Base-by-base conservation (phyloP, 2,113 vertebrate species). In the Petaurus breviceps region DNA sequence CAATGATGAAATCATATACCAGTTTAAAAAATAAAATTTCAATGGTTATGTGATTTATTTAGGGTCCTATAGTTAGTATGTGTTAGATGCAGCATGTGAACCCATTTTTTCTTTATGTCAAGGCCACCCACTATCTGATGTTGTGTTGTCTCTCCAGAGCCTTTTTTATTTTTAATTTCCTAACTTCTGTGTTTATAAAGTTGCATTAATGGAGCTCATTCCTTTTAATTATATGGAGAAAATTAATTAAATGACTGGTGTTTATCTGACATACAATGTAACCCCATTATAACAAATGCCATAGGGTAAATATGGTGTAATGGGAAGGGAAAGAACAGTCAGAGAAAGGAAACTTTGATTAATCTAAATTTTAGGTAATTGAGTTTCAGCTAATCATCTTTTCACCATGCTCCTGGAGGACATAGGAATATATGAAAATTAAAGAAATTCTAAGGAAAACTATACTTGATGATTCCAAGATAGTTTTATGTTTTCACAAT, bases 181-280 rank as follows among this genome's bases (percentile, higher is more conserved):
- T 91, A 55, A 92, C 24, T 9, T 90, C 46, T 90, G 1, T 47
- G 37, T 94, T 95, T 95, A 90, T 51, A 49, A 90, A 94, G 28
- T 92, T 92, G 91, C 52, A 93, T 54, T 93, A 93, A 61, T 90
- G 52, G 23, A 95, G 31, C 94, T 92, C 57, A 89, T 68, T 77
- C 19, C 31, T 92, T 93, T 95, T 94, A 93, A 96, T 93, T 22
- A 91, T 95, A 49, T 94, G 37, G 92, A 10, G 23, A 94, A 16
- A 96, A 94, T 97, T 95, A 92, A 94, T 92, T 96, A 90, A 94
- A 92, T 10, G 94, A 53, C 90, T 54, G 93, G 49, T 92, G 47
- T 90, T 95, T 94, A 90, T 96, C 10, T 77, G 14, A 92, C 46
- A 95, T 89, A 52, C 46, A 92, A 14, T 94, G 28, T 94, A 90